A percentile compares a stretch with the other conserved stretches of the same genome.
Conservation (phyloP, 2,797 vertebrate genomes). For the Alcedo atthis region DNA sequence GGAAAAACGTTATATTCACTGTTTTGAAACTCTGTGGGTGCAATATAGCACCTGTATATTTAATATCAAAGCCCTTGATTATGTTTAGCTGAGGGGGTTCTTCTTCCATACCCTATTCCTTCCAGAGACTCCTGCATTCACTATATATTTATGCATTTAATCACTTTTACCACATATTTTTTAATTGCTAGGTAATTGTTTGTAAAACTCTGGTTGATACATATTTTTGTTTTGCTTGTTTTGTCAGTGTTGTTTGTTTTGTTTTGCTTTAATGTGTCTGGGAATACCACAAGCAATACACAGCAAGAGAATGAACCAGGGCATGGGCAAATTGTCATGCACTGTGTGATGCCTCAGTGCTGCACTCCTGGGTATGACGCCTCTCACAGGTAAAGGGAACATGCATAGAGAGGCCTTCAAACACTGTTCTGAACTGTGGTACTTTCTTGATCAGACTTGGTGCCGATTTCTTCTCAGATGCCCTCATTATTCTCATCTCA, state of each 20-base stretch:
- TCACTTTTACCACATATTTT: no score
- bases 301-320: no score
- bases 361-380: no score
- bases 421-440: not conserved
- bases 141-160: no score
- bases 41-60: slow-evolving; percentile 25
- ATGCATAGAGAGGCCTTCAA: not conserved
- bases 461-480: not conserved
- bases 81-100: slow-evolving; percentile 28
- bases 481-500: not conserved
- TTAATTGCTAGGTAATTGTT: no score
- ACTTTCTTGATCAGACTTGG: not conserved
- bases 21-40: slow-evolving; percentile 38
- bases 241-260: not conserved
- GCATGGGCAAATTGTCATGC: no score
- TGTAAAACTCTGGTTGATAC: no score
- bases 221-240: not conserved
- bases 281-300: no score
- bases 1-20: slow-evolving; percentile 21
- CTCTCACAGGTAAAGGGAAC: not conserved
- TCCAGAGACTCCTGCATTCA: not conserved
- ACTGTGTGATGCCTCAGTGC: no score
- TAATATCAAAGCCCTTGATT: slow-evolving; percentile 46
- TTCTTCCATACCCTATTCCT: not conserved
- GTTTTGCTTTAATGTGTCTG: no score